Evolutionary conservation across 2,888 invertebrate species (phyloP), one percentile per base, ranked within the genome.

Genomic region (Celastrina argiolus): DNA sequence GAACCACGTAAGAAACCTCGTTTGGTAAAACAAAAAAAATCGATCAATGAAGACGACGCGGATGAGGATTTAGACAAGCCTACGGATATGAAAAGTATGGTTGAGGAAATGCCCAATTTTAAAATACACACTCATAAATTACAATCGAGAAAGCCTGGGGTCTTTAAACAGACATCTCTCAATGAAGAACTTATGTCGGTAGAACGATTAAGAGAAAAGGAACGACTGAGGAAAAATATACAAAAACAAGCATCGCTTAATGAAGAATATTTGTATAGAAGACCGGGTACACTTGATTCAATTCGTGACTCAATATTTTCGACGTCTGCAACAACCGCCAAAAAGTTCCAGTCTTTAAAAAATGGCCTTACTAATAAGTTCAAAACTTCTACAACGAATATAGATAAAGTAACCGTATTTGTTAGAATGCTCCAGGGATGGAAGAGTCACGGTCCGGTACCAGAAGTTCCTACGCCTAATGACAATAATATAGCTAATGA

Each of bases 151-250:
- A 91, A 93, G 73, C 93, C 93, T 42, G 93, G 93, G 34, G 94
- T 95, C 7, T 91, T 94, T 70, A 96, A 97, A 78, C 97, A 97
- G 81, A 95, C 96, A 71, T 97, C 97, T 1, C 92, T 97, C 69
- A 97, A 97, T 78, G 97, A 97, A 81, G 97, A 97, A 80, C 88
- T 97, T 14, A 96, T 97, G 95, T 97, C 96, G 2, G 94, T 94
- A n/a, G 97, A 97, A 76, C 90, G 97, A 66, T 84, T 97, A 76
- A 89, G 95, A 69, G 97, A 97, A 81, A 97, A 97, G 76, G 97
- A 97, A 80, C 92, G 93, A 63, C 93, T 97, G 22, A 92, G 96
- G 68, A 95, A 94, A 77, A 96, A 97, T 78, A 97, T 97, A 73
- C 96, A 96, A 80, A 97, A 97, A 80, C 97, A 97, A 85, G 96